These are phyloP conservation scores for Helicolenus hilgendorfi DNA, from an alignment of 2,797 vertebrate genomes.

Conservation along the genomic window DNA sequence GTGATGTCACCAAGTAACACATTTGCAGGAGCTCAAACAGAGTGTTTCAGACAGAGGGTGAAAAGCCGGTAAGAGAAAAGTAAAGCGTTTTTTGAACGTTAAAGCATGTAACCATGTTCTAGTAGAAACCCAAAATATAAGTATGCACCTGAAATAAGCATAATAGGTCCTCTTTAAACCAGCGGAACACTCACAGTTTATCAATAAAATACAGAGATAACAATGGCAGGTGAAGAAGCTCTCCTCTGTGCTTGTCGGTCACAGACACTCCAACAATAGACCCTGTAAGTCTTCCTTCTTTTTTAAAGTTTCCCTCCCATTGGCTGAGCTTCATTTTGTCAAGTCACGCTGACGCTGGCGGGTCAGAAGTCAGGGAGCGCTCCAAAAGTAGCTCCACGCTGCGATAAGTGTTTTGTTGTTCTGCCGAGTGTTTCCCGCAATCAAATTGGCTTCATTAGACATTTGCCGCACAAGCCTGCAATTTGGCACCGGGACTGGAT, in stretches of 20 bases:
- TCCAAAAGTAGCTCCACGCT: slow-evolving; percentile 4
- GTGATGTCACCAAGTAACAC: too few species aligned
- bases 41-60: too few species aligned
- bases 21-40: too few species aligned
- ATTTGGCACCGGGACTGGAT: slow-evolving; percentile 27
- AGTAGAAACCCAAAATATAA: too few species aligned
- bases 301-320: slow-evolving; percentile 1
- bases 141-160: too few species aligned
- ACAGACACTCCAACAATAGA: neutral
- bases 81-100: too few species aligned
- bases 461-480: slow-evolving; percentile 15
- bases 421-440: slow-evolving; percentile 20
- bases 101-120: too few species aligned
- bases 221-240: neutral
- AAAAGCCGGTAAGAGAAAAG: too few species aligned
- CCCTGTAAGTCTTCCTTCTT: neutral
- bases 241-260: neutral
- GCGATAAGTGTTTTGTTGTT: slow-evolving; percentile 50
- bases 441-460: slow-evolving; percentile 24
- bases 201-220: neutral
- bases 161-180: neutral
- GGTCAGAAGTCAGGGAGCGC: neutral
- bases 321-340: neutral
- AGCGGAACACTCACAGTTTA: neutral
- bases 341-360: neutral